Base-by-base conservation (phyloP, 2,113 vertebrate species). In the Oceanites oceanicus region DNA sequence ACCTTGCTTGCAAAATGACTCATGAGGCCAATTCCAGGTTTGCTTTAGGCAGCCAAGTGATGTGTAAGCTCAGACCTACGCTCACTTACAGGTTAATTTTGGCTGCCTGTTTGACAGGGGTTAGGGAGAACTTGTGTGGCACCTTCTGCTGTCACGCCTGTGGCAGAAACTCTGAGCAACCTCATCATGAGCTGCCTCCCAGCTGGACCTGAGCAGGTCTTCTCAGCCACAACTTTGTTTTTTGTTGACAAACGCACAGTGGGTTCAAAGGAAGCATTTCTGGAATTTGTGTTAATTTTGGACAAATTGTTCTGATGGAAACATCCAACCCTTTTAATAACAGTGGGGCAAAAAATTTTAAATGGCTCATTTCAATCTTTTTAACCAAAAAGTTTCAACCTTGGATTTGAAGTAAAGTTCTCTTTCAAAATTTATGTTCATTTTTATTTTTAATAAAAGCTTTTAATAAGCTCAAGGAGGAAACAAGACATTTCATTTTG, bases 401-500 rank as follows among this genome's bases (percentile, higher is more conserved):
- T 79, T 45, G 55, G 38, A 10, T 63, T 76, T 34, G 42, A 45
- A 76, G 47, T 16, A 13, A 67, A 59, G 27, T 40, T 86, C 11
- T 49, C n/a, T 55, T n/a, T 44, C 32, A 40, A 67, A 85, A 74
- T 78, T 94, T 70, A 92, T 90, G 55, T 34, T 78, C 44, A 19
- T 29, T 85, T 91, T 74, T 59, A 78, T 82, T 89, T 92, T 95
- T 78, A 92, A 78, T 73, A 65, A 77, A 81, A 70, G 44, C 65
- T 78, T 94, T 74, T 55, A 65, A 78, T 50, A 55, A 90, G 56
- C 36, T 79, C 18, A 30, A 29, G 67, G 52, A 86, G 62, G 72
- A 90, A 75, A 73, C 50, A 61, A 74, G 45, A 45, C 22, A 5
- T 94, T 92, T 83, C n/a, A 21, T 74, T 74, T 32, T 12, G 29